phyloP scores from a whole-genome alignment of 2,797 vertebrate genomes.

The Discoglossus pictus region DNA sequence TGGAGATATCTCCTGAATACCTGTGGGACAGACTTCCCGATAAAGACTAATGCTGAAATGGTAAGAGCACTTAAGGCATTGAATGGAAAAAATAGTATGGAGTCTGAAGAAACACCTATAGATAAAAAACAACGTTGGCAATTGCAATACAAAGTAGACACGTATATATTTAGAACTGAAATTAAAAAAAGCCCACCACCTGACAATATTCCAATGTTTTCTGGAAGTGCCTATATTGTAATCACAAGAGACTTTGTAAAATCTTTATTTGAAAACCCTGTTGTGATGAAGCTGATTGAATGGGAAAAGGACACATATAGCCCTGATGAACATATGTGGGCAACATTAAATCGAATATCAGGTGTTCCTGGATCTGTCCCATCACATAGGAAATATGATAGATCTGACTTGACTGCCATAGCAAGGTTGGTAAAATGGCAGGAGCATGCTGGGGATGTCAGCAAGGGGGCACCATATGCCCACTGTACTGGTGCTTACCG shows the following conservation, averaged over 20 bases:
- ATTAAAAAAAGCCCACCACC: conserved; percentile 71
- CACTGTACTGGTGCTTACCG: conserved; percentile 75
- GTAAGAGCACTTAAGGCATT: conserved; percentile 70
- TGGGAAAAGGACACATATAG: conserved; percentile 91
- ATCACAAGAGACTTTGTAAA: conserved; percentile 78
- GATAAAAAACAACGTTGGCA: conserved; percentile 72
- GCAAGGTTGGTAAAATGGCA: conserved; percentile 85
- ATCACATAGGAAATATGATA: conserved; percentile 70
- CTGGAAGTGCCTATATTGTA: conserved; percentile 83
- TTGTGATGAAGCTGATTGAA: conserved; percentile 68
- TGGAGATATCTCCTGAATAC: conserved; percentile 86
- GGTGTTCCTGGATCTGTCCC: conserved; percentile 78
- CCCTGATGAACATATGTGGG: conserved; percentile 89
- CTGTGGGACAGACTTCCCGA: conserved; percentile 82
- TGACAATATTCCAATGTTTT: conserved; percentile 76
- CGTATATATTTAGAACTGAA: conserved; percentile 51
- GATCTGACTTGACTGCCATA: conserved; percentile 80
- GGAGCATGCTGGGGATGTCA: conserved; percentile 70
- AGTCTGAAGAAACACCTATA: conserved; percentile 65
- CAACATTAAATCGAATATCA: conserved; percentile 80
- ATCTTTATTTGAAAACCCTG: conserved; percentile 68
- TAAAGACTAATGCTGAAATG: conserved; percentile 83
- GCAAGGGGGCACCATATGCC: conserved; percentile 75
- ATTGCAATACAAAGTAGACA: conserved; percentile 64
- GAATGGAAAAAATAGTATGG: conserved; percentile 79